phyloP scores from a whole-genome alignment of 2,888 invertebrate genomes.

The Himalopsyche japonica region DNA sequence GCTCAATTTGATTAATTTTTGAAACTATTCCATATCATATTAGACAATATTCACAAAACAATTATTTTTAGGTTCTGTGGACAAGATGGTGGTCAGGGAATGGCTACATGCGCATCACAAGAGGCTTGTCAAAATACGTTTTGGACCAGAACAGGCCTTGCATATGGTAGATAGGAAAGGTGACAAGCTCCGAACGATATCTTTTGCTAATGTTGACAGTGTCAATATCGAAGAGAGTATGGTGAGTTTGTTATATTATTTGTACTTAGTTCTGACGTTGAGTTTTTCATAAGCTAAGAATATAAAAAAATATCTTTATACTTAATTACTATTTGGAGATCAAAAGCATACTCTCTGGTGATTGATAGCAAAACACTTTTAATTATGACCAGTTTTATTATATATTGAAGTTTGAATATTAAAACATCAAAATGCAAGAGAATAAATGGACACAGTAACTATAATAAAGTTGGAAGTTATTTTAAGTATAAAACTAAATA shows the following conservation, averaged over 20 bases:
- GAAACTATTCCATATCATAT: not conserved
- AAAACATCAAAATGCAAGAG: no score
- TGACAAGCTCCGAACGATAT: conserved; percentile 83
- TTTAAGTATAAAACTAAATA: no score
- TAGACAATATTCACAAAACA: not conserved
- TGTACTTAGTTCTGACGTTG: no score
- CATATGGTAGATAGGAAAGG: conserved; percentile 90
- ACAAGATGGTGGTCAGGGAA: conserved; percentile 91
- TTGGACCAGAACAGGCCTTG: conserved; percentile 85
- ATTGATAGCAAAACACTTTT: no score
- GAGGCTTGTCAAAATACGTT: conserved; percentile 83
- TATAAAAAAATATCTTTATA: no score
- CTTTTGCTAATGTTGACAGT: conserved; percentile 74
- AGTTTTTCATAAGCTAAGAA: not conserved
- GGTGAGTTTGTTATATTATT: conserved; percentile 55
- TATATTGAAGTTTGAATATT: no score
- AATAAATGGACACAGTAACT: no score
- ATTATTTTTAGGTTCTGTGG: conserved; percentile 65
- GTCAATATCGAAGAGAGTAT: conserved; percentile 90
- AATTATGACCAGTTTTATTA: no score
- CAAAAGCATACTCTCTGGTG: no score
- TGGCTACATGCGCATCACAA: conserved; percentile 94
- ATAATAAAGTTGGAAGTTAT: no score
- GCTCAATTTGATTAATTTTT: no score
- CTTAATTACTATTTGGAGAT: no score